These are phyloP conservation scores for Epinotia ramella DNA, from an alignment of 2,888 invertebrate genomes.

Conservation along the genomic window DNA sequence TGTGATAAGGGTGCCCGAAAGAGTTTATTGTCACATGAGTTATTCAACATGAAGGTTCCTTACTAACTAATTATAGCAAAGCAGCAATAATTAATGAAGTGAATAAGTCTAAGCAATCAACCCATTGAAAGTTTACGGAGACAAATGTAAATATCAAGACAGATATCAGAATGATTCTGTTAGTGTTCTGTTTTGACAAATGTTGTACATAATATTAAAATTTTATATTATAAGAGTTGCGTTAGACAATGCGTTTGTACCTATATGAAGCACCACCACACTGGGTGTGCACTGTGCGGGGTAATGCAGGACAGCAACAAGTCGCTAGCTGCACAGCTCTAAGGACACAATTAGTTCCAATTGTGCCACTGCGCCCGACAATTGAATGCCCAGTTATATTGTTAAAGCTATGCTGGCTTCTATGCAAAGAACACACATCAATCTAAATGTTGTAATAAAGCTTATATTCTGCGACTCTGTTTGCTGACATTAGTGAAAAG, in stretches of 20 bases:
- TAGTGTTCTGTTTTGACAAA: no score
- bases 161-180: no score
- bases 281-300: background rate
- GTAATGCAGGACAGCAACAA: constrained; percentile 12
- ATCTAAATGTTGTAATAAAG: constrained; percentile 20
- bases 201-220: no score
- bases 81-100: no score
- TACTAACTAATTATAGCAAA: no score
- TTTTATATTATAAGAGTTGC: no score
- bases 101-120: no score
- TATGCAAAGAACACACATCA: constrained; percentile 8
- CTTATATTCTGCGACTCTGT: constrained; percentile 2
- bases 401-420: constrained; percentile 38
- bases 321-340: constrained; percentile 36
- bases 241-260: background rate
- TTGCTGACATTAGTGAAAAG: background rate
- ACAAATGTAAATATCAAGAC: no score
- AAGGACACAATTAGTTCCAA: constrained; percentile 71
- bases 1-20: no score
- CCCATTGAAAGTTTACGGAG: no score
- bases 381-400: constrained; percentile 59
- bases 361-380: constrained; percentile 59
- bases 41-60: no score
- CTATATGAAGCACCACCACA: background rate
- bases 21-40: no score